These are phyloP conservation scores for Prosapia bicincta DNA, from an alignment of 2,888 invertebrate species.

Conservation along the genomic window DNA sequence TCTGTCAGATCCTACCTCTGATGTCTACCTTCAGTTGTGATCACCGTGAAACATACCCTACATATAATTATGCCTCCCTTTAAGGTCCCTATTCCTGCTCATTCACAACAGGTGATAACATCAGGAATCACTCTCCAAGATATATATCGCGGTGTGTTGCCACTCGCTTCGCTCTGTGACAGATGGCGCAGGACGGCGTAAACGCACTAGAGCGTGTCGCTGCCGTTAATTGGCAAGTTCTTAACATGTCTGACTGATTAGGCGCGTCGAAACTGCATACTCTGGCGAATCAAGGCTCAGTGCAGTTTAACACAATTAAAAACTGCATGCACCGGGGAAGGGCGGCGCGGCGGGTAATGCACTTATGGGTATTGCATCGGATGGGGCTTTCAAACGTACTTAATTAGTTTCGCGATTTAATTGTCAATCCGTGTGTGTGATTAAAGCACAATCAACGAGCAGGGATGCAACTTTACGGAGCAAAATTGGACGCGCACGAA, in stretches of 20 bases:
- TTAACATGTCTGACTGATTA: background rate
- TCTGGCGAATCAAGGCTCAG: background rate
- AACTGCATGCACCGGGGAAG: background rate
- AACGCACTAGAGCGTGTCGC: too few relatives aligned
- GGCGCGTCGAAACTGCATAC: background rate
- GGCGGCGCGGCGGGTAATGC: background rate
- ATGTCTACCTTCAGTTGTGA: too few relatives aligned
- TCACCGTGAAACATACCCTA: too few relatives aligned
- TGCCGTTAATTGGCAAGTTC: background rate
- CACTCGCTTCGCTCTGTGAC: background rate
- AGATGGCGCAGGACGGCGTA: background rate
- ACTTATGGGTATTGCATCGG: background rate
- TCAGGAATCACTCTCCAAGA: too few relatives aligned
- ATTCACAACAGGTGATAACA: too few relatives aligned
- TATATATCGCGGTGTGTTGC: too few relatives aligned
- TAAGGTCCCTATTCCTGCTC: too few relatives aligned
- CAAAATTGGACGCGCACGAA: background rate
- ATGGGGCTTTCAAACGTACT: background rate
- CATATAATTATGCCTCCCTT: too few relatives aligned
- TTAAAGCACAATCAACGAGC: background rate
- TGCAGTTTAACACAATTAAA: background rate
- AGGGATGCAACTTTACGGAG: too few relatives aligned
- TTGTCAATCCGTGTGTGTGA: background rate
- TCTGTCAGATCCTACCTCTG: too few relatives aligned
- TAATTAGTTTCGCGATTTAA: background rate